Conservation (phyloP, 2,888 invertebrate species). For the Lepas anatifera region DNA sequence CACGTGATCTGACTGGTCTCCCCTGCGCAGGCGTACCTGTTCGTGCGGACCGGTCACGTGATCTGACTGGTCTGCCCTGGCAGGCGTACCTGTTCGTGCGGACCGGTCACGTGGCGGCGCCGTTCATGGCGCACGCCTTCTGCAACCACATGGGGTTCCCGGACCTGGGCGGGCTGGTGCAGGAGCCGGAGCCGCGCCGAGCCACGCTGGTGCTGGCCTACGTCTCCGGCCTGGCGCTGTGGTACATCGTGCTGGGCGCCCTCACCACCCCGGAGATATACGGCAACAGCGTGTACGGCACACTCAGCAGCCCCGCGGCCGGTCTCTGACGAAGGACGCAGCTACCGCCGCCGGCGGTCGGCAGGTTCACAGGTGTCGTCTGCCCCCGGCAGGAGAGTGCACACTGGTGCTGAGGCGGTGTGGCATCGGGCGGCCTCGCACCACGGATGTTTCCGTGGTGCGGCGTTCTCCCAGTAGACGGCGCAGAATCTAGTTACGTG, state of each 20-base stretch:
- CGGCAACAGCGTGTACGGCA: conserved; percentile 35
- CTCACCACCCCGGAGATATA: conserved; percentile 54
- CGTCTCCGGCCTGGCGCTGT: conserved; percentile 58
- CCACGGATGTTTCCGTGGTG: too few species aligned
- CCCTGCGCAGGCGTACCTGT: conserved; percentile 10
- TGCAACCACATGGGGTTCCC: conserved; percentile 97
- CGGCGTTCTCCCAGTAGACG: too few species aligned
- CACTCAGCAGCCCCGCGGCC: neutral
- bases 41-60: too few species aligned
- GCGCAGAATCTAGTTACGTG: too few species aligned
- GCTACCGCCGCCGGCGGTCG: too few species aligned
- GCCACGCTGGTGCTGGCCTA: conserved; percentile 50
- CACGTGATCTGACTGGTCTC: too few species aligned
- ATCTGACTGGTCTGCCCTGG: too few species aligned
- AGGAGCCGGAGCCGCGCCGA: conserved; percentile 47
- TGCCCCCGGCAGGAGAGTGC: too few species aligned
- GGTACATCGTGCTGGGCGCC: conserved; percentile 62
- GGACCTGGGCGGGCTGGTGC: conserved; percentile 58
- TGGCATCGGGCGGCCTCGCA: too few species aligned
- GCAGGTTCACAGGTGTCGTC: too few species aligned
- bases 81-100: conserved; percentile 16
- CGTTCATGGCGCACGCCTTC: conserved; percentile 79
- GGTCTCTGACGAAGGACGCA: too few species aligned
- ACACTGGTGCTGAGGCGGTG: too few species aligned
- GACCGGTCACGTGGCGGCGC: conserved; percentile 72